Evolutionary conservation across 35 echinoderm and acorn worm species (phyloP).

Genomic region (Stichopus chloronotus): DNA sequence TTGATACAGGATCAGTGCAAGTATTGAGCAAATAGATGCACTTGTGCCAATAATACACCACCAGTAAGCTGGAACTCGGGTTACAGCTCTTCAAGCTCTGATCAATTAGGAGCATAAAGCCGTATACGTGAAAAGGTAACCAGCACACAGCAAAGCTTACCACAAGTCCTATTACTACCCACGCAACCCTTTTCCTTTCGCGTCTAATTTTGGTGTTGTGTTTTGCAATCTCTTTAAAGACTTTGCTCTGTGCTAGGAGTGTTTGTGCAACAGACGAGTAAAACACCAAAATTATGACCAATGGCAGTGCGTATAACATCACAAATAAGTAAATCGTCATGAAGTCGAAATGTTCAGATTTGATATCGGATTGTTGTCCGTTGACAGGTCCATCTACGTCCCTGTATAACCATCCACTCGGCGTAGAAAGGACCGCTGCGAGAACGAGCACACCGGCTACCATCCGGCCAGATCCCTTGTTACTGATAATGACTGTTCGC

Average conservation of each 20-base stretch:
- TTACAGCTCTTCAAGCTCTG: neutral
- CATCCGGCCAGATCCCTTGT: neutral
- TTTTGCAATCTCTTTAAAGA: neutral
- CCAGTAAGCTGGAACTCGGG: neutral
- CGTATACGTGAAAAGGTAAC: neutral
- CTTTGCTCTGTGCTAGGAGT: neutral
- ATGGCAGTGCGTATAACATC: neutral
- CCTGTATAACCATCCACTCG: neutral
- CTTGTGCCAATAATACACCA: neutral
- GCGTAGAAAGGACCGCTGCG: neutral
- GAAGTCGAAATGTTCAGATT: too few species aligned
- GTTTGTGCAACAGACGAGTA: constrained; percentile 1
- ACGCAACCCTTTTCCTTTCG: neutral
- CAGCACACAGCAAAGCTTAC: constrained; percentile 20
- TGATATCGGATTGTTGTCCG: too few species aligned
- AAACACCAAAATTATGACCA: neutral
- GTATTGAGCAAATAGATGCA: neutral
- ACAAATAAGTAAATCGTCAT: neutral
- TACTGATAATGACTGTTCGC: neutral
- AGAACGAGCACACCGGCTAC: constrained; percentile 2
- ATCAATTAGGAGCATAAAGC: neutral
- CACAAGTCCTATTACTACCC: neutral
- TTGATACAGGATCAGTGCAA: constrained; percentile 1
- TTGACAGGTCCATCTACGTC: too few species aligned
- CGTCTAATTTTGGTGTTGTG: neutral